Percentiles rank a stretch among this genome's conserved stretches.
phyloP scores from a whole-genome alignment of 2,888 invertebrate species.

The Smittia sp. region DNA sequence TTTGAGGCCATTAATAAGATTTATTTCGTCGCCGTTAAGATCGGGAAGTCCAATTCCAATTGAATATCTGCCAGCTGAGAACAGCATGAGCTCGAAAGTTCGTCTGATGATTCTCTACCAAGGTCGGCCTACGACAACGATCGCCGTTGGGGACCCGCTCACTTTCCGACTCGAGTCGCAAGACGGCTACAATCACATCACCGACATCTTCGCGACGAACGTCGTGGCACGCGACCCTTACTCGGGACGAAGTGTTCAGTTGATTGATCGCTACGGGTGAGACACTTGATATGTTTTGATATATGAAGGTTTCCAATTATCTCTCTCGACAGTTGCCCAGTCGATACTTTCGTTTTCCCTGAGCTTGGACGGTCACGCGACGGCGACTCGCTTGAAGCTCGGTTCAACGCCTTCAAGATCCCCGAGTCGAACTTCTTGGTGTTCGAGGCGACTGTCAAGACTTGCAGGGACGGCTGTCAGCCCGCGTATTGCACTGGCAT shows the following conservation, averaged over 20 bases:
- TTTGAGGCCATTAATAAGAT: constrained; percentile 37
- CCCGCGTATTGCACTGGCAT: constrained; percentile 83
- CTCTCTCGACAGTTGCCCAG: constrained; percentile 68
- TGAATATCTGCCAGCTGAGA: constrained; percentile 88
- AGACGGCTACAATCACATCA: constrained; percentile 82
- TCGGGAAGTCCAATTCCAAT: constrained; percentile 91
- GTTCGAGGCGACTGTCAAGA: constrained; percentile 87
- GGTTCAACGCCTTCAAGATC: constrained; percentile 92
- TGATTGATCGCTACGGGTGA: constrained; percentile 87
- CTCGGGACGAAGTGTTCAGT: constrained; percentile 82
- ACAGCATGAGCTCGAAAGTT: constrained; percentile 84
- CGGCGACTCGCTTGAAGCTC: constrained; percentile 82
- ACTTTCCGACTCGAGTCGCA: constrained; percentile 86
- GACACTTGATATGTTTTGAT: constrained; percentile 44
- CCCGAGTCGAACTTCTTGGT: constrained; percentile 91
- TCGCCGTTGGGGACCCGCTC: constrained; percentile 87
- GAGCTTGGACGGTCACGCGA: constrained; percentile 81
- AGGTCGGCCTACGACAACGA: constrained; percentile 87
- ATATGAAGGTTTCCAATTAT: neutral
- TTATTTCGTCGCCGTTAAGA: constrained; percentile 52
- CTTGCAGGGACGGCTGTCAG: constrained; percentile 85
- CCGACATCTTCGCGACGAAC: constrained; percentile 89
- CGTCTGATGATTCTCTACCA: constrained; percentile 80
- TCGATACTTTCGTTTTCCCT: constrained; percentile 88
- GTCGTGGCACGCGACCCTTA: constrained; percentile 91